These are phyloP conservation scores for Bufo gargarizans DNA, from an alignment of 2,113 vertebrate species.

Conservation along the genomic window DNA sequence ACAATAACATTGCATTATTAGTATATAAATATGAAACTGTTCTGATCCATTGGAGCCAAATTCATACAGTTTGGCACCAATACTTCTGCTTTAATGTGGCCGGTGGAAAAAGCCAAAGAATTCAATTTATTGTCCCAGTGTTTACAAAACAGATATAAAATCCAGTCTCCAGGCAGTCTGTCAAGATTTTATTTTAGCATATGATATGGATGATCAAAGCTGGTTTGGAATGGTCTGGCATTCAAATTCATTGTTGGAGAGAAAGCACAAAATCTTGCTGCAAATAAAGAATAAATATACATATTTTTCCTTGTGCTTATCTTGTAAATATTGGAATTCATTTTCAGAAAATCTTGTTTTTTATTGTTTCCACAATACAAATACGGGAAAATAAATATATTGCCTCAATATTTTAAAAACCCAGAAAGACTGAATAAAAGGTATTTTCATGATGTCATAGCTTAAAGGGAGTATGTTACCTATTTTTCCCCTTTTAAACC, in stretches of 20 bases:
- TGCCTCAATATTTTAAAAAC: background rate
- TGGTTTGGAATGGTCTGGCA: background rate
- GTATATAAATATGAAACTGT: background rate
- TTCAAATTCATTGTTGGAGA: background rate
- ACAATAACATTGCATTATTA: background rate
- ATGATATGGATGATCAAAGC: slow-evolving; percentile 23
- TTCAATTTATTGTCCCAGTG: background rate
- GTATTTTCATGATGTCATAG: background rate
- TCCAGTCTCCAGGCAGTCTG: background rate
- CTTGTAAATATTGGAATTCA: background rate
- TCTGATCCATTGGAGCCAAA: background rate
- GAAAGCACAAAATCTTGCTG: background rate
- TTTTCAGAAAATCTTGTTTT: background rate
- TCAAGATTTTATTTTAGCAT: slow-evolving; percentile 20
- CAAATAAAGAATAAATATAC: slow-evolving; percentile 1
- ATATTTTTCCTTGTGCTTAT: background rate
- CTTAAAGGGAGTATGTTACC: no score
- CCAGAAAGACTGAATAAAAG: background rate
- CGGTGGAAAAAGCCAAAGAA: background rate
- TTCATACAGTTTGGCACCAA: background rate
- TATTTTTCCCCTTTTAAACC: no score
- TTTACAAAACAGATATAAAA: slow-evolving; percentile 10
- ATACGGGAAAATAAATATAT: background rate
- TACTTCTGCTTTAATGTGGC: background rate
- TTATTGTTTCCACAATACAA: background rate